These are phyloP conservation scores for Typhlomys cinereus DNA, from an alignment of 2,113 vertebrate genomes.

Conservation along the genomic window DNA sequence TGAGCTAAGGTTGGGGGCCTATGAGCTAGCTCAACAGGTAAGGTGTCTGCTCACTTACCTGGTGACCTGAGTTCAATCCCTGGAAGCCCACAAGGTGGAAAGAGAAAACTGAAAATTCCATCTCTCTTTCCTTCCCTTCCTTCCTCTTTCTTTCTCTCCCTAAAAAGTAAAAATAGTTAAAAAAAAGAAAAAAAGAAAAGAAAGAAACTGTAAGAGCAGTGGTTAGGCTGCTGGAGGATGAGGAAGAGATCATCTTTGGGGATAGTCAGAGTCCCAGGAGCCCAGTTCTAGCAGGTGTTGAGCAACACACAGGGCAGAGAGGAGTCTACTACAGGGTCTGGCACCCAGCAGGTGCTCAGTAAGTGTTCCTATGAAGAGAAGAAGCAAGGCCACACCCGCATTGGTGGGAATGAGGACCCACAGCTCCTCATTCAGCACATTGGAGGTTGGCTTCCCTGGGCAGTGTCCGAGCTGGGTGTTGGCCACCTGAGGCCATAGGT, in stretches of 20 bases:
- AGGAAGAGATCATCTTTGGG: too few species aligned
- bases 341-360: neutral
- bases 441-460: neutral
- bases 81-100: too few species aligned
- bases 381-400: neutral
- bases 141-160: too few species aligned
- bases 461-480: neutral
- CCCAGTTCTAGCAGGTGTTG: neutral
- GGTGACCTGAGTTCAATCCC: too few species aligned
- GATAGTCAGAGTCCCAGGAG: neutral
- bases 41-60: too few species aligned
- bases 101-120: too few species aligned
- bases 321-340: neutral
- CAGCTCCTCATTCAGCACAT: neutral
- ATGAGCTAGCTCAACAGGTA: neutral
- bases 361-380: neutral
- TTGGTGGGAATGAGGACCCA: neutral
- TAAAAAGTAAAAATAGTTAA: too few species aligned
- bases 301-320: neutral
- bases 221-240: too few species aligned
- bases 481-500: accelerated
- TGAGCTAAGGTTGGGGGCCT: neutral
- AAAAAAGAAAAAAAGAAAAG: too few species aligned
- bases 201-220: too few species aligned
- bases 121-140: too few species aligned